phyloP scores from a whole-genome alignment of 2,797 vertebrate species.

The Rhynchotus rufescens region DNA sequence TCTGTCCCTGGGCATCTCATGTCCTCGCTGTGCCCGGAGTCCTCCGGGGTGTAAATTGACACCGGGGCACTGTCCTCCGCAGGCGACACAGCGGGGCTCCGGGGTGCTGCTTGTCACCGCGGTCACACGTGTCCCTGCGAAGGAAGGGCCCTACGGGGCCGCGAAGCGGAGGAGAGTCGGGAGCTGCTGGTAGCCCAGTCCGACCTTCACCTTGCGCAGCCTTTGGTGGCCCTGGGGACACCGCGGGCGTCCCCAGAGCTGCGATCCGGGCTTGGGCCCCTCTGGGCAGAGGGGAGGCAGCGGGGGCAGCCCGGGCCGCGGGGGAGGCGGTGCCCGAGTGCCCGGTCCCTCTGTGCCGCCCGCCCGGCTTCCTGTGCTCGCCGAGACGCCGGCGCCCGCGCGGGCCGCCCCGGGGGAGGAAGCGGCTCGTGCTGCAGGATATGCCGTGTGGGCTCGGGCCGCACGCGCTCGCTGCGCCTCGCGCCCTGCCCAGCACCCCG shows the following conservation, averaged over 20 bases:
- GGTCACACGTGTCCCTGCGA: not conserved
- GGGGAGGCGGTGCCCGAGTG: not conserved
- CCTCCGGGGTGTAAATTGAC: not conserved
- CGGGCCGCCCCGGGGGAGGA: not conserved
- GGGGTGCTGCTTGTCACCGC: not conserved
- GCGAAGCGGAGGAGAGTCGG: not conserved
- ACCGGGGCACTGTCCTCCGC: constrained; percentile 4
- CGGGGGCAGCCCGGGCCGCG: too few relatives aligned
- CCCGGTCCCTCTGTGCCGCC: not conserved
- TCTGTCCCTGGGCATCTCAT: not conserved
- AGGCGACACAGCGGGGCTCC: not conserved
- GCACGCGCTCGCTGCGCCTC: not conserved
- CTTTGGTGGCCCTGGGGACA: rapidly evolving
- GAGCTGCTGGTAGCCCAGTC: not conserved
- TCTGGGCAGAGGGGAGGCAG: too few relatives aligned
- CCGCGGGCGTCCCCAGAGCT: not conserved
- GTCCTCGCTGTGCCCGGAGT: not conserved
- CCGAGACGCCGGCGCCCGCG: not conserved
- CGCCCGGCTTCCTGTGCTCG: rapidly evolving
- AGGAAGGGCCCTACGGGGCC: not conserved
- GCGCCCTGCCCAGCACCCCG: not conserved
- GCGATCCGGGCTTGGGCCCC: not conserved
- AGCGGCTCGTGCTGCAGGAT: not conserved
- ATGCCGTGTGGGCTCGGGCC: not conserved
- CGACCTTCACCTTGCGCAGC: not conserved